Evolutionary conservation across 2,888 invertebrate genomes (phyloP).

Genomic region (Teleogryllus oceanicus): DNA sequence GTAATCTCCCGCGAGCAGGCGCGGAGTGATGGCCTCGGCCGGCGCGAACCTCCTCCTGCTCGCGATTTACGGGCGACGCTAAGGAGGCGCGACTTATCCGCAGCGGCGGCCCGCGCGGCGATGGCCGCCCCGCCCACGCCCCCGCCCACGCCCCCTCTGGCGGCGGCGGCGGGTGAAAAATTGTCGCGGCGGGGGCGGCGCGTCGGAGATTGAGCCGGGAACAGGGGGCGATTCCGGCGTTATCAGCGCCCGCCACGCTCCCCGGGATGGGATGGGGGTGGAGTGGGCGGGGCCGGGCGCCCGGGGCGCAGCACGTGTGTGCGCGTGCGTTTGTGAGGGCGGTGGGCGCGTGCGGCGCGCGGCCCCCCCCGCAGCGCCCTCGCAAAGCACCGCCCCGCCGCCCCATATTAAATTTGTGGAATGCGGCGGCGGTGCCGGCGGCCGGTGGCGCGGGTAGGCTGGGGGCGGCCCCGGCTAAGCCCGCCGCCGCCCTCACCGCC

Average conservation of each 20-base stretch:
- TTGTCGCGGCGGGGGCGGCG: not conserved
- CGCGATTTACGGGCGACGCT: slow-evolving; percentile 1
- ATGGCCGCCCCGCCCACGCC: not conserved
- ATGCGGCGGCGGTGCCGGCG: slow-evolving; percentile 48
- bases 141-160: not conserved
- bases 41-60: no score
- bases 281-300: not conserved
- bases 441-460: slow-evolving; percentile 42
- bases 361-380: not conserved
- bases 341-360: not conserved
- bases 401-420: slow-evolving; percentile 55
- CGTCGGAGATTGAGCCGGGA: slow-evolving; percentile 18
- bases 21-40: no score
- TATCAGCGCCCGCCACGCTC: slow-evolving; percentile 19
- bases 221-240: slow-evolving; percentile 4
- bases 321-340: slow-evolving; percentile 18
- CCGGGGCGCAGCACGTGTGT: slow-evolving; percentile 18
- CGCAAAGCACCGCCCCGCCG: not conserved
- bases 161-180: not conserved
- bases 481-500: not conserved
- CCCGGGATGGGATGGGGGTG: not conserved
- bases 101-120: not conserved
- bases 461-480: slow-evolving; percentile 19
- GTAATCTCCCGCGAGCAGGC: no score
- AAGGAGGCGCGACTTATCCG: not conserved